These are phyloP conservation scores for Notospermus geniculatus DNA, from an alignment of 1,140 invertebrate genomes.

Conservation along the genomic window DNA sequence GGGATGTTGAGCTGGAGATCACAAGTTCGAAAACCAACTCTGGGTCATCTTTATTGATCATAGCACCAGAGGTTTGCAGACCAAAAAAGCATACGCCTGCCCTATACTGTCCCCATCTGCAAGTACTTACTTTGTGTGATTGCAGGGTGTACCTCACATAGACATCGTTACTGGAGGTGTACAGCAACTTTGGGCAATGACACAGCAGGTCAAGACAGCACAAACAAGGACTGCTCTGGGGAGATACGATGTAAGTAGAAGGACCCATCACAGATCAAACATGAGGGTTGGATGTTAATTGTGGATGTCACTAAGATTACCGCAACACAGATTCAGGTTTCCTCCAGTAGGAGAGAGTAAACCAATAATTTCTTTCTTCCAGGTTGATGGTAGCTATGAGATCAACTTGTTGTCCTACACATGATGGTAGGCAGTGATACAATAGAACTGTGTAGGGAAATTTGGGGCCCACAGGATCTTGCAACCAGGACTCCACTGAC, in stretches of 20 bases:
- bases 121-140: constrained; percentile 10
- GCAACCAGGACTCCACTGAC: too few species aligned
- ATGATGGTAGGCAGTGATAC: constrained; percentile 8
- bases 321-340: too few species aligned
- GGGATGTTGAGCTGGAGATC: too few species aligned
- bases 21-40: too few species aligned
- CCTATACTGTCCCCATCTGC: too few species aligned
- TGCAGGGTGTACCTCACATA: constrained; percentile 42
- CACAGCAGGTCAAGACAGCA: constrained; percentile 36
- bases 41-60: too few species aligned
- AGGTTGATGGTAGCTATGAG: constrained; percentile 48
- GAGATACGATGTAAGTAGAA: constrained; percentile 47
- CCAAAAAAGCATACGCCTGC: background rate
- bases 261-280: too few species aligned
- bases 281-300: too few species aligned
- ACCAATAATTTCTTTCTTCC: constrained; percentile 20
- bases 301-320: too few species aligned
- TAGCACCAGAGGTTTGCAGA: background rate
- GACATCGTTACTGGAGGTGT: constrained; percentile 36
- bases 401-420: constrained; percentile 44
- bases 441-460: too few species aligned
- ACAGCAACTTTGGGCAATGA: constrained; percentile 49
- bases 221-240: constrained; percentile 37
- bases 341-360: background rate
- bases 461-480: too few species aligned